Evolutionary conservation across 1,140 invertebrate genomes (phyloP).

Genomic region (Drosophila busckii): DNA sequence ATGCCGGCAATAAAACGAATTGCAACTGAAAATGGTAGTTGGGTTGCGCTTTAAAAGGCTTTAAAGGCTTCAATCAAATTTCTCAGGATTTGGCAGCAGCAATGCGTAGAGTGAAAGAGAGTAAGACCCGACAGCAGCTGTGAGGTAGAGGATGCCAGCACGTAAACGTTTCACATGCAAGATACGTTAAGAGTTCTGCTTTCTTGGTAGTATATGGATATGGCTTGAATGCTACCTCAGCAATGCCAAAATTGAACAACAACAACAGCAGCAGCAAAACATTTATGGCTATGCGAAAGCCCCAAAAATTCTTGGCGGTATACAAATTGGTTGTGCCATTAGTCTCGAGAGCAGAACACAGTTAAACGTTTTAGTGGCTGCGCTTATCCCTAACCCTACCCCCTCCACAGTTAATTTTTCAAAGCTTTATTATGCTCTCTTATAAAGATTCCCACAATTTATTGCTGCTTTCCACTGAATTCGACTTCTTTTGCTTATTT

Average conservation of each 20-base stretch:
- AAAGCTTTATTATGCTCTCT: slow-evolving; percentile 32
- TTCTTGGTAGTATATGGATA: slow-evolving; percentile 1
- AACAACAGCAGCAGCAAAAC: slow-evolving; percentile 15
- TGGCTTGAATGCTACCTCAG: slow-evolving; percentile 15
- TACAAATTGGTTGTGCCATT: slow-evolving; percentile 70
- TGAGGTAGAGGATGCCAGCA: slow-evolving; percentile 62
- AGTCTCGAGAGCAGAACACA: slow-evolving; percentile 57
- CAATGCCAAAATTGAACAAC: slow-evolving; percentile 45
- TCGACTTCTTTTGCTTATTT: slow-evolving; percentile 56
- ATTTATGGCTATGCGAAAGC: slow-evolving; percentile 67
- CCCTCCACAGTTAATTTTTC: slow-evolving; percentile 26
- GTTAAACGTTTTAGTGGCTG: slow-evolving; percentile 74
- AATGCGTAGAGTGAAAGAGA: neutral
- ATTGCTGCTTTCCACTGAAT: slow-evolving; percentile 30
- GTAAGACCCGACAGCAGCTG: slow-evolving; percentile 38
- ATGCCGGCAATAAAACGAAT: slow-evolving; percentile 73
- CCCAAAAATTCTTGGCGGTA: slow-evolving; percentile 61
- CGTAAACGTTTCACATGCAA: slow-evolving; percentile 65
- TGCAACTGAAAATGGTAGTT: slow-evolving; percentile 71
- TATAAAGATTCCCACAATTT: slow-evolving; percentile 59
- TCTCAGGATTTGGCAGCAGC: slow-evolving; percentile 48
- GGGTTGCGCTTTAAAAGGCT: slow-evolving; percentile 60
- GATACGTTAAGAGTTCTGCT: slow-evolving; percentile 21
- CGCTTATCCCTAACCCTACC: slow-evolving; percentile 57
- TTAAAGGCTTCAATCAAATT: slow-evolving; percentile 74